Conservation (phyloP, 2,797 vertebrate genomes). For the Falco peregrinus region DNA sequence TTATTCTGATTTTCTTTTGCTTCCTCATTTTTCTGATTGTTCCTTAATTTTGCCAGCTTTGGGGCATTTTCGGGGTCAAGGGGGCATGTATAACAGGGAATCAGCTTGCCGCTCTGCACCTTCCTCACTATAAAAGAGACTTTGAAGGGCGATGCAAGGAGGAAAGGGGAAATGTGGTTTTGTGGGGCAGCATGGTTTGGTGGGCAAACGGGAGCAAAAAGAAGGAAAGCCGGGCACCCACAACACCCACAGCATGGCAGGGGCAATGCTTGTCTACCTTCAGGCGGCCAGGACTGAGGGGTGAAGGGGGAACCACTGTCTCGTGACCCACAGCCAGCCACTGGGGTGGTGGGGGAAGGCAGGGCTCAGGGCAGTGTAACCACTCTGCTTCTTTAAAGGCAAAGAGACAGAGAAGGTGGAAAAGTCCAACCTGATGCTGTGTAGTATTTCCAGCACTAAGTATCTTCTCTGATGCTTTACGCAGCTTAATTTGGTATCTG, state of each 20-base stretch:
- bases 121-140: background rate
- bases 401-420: background rate
- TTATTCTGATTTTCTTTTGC: background rate
- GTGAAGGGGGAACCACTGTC: background rate
- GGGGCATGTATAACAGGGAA: background rate
- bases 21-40: background rate
- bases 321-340: background rate
- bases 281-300: background rate
- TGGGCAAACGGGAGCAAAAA: background rate
- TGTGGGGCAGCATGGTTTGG: background rate
- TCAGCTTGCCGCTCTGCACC: background rate
- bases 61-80: background rate
- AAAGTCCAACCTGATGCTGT: background rate
- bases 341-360: background rate
- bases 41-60: background rate
- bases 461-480: background rate
- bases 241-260: background rate
- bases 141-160: background rate
- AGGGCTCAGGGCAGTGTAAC: background rate
- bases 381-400: background rate
- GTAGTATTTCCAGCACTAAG: background rate
- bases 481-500: constrained; percentile 1
- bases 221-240: background rate
- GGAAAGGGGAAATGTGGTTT: background rate
- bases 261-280: background rate